Percentiles rank a stretch among this genome's conserved stretches.
These are phyloP conservation scores for Drosophila athabasca DNA, from an alignment of 1,140 invertebrate genomes.

Conservation along the genomic window DNA sequence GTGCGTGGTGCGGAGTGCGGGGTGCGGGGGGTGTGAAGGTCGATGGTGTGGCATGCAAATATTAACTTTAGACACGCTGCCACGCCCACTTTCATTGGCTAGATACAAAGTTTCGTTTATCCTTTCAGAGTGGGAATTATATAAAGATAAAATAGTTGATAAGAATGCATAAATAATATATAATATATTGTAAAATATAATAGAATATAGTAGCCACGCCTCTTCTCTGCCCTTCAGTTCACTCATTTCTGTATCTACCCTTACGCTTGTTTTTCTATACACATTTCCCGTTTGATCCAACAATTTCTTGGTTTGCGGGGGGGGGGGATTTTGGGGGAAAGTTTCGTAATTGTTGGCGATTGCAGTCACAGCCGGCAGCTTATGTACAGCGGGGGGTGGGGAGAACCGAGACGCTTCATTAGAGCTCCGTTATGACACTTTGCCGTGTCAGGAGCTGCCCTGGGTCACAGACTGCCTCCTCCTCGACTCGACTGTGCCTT, in stretches of 20 bases:
- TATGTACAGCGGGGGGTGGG: conserved; percentile 29
- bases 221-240: conserved; percentile 8
- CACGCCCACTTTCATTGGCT: conserved; percentile 47
- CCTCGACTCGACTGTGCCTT: neutral
- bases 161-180: too few species aligned
- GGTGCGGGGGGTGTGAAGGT: neutral
- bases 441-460: conserved; percentile 17
- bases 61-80: conserved; percentile 74
- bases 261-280: conserved; percentile 33
- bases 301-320: conserved; percentile 16
- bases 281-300: conserved; percentile 29
- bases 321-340: conserved; percentile 26
- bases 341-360: conserved; percentile 77
- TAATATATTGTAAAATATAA: too few species aligned
- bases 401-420: conserved; percentile 65
- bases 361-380: conserved; percentile 60
- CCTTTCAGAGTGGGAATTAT: too few species aligned
- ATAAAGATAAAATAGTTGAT: too few species aligned
- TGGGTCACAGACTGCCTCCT: neutral
- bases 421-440: conserved; percentile 68
- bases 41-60: conserved; percentile 72
- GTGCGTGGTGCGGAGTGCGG: too few species aligned
- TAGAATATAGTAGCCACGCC: too few species aligned
- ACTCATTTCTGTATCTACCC: neutral
- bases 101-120: conserved; percentile 61